Conservation (phyloP, 2,888 invertebrate genomes). For the Drosophila hawaiiensis region DNA sequence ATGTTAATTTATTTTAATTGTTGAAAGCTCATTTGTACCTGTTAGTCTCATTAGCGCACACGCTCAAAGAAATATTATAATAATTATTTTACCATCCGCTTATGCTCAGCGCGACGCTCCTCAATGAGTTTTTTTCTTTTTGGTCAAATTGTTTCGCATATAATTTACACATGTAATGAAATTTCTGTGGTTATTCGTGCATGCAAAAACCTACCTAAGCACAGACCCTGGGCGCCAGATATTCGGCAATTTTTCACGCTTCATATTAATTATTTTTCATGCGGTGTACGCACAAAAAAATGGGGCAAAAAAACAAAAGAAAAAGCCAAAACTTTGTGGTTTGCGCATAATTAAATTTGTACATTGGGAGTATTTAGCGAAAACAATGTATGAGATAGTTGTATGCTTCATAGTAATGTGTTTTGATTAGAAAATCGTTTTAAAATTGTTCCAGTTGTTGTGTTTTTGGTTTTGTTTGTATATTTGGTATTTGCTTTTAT, state of each 20-base stretch:
- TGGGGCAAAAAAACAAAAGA: slow-evolving; percentile 5
- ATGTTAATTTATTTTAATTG: slow-evolving; percentile 17
- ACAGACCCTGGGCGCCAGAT: slow-evolving; percentile 24
- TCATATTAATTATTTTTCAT: slow-evolving; percentile 64
- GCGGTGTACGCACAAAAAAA: slow-evolving; percentile 8
- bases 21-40: slow-evolving; percentile 20
- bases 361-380: slow-evolving; percentile 5
- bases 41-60: neutral
- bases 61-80: slow-evolving; percentile 22
- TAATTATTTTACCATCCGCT: slow-evolving; percentile 39
- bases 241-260: slow-evolving; percentile 52
- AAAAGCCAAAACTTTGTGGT: slow-evolving; percentile 39
- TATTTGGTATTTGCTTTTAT: slow-evolving; percentile 43
- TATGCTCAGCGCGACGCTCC: neutral
- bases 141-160: slow-evolving; percentile 50
- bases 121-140: slow-evolving; percentile 9
- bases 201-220: slow-evolving; percentile 5
- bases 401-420: slow-evolving; percentile 51
- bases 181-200: slow-evolving; percentile 63
- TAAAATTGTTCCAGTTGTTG: slow-evolving; percentile 62
- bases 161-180: slow-evolving; percentile 74
- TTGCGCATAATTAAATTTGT: slow-evolving; percentile 58
- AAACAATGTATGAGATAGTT: slow-evolving; percentile 26
- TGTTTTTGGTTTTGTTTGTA: slow-evolving; percentile 37
- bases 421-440: slow-evolving; percentile 78